phyloP scores from a whole-genome alignment of 2,797 vertebrate genomes.

The Poecilia gillii region DNA sequence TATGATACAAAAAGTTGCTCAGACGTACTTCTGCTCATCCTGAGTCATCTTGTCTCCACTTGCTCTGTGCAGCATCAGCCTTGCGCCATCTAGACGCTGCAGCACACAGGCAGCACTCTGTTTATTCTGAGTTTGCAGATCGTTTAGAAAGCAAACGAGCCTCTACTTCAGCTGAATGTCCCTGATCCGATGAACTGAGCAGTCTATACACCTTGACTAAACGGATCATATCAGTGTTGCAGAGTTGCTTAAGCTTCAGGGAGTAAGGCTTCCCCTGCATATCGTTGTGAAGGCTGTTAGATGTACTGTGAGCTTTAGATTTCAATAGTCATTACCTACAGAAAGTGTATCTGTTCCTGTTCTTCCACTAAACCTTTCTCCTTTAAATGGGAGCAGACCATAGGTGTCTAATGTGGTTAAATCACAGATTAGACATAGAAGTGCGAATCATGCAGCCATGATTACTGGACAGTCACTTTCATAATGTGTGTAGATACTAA shows the following conservation, averaged over 20 bases:
- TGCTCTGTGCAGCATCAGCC: neutral
- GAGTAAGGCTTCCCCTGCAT: neutral
- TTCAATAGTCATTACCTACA: neutral
- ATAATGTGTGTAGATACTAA: neutral
- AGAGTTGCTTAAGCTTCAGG: neutral
- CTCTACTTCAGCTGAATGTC: neutral
- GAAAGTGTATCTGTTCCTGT: neutral
- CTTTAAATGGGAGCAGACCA: neutral
- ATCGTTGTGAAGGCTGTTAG: neutral
- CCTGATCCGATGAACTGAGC: neutral
- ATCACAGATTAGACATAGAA: neutral
- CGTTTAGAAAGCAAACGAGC: neutral
- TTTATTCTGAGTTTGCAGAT: neutral
- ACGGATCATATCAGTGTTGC: neutral
- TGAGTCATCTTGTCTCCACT: neutral
- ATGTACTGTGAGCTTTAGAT: neutral
- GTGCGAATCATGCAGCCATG: neutral
- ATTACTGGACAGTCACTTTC: neutral
- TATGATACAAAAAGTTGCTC: neutral
- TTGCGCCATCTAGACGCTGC: neutral
- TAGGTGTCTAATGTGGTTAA: neutral
- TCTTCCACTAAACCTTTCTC: neutral
- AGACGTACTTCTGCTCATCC: neutral
- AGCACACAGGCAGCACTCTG: neutral
- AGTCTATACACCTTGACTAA: neutral